Conservation (phyloP, 2,113 vertebrate genomes). For the Prionailurus bengalensis region DNA sequence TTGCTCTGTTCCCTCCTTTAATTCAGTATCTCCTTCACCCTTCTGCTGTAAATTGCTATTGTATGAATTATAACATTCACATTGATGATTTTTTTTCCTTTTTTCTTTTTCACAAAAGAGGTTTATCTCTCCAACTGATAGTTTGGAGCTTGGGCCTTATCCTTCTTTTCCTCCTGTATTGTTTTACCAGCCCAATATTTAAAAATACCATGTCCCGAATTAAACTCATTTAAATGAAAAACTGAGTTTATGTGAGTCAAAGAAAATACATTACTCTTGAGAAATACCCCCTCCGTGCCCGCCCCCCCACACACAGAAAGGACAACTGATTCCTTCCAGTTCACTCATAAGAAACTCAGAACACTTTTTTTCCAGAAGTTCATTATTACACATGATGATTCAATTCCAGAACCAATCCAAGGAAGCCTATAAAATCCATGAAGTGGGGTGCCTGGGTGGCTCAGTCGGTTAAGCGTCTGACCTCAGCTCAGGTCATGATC, state of each 20-base stretch:
- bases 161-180: not conserved
- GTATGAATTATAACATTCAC: not conserved
- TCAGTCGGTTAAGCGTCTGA: no score
- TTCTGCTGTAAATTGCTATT: not conserved
- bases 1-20: not conserved
- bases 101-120: not conserved
- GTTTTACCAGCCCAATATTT: not conserved
- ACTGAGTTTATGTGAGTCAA: not conserved
- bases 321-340: conserved; percentile 53
- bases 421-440: not conserved
- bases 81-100: not conserved
- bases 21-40: not conserved
- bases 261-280: conserved; percentile 33
- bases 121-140: conserved; percentile 8
- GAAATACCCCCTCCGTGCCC: not conserved
- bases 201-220: conserved; percentile 6
- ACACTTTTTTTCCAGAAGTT: conserved; percentile 4
- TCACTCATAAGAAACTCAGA: conserved; percentile 25
- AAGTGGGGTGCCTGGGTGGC: not conserved
- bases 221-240: conserved; percentile 32
- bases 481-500: no score
- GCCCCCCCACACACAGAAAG: not conserved
- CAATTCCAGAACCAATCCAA: not conserved
- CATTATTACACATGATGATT: not conserved
- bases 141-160: not conserved